Base-by-base conservation (phyloP, 2,888 invertebrate species). In the Clepsis dumicolana region DNA sequence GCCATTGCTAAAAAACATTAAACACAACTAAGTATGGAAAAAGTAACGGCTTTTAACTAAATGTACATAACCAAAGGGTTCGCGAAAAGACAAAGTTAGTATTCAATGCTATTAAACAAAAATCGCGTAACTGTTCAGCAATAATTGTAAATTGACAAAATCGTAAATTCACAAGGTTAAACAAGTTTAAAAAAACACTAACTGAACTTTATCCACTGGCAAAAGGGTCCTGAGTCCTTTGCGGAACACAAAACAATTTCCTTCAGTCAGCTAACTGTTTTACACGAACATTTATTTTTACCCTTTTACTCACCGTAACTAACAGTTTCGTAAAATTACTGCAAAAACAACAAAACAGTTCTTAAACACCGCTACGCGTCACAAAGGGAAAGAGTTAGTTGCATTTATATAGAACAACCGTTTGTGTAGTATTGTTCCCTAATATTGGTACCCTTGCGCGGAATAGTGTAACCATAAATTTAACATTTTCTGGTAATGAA, bases 291-390 rank as follows among this genome's bases (percentile, higher is more conserved):
- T 83, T 89, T n/a, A n/a, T n/a, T n/a, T n/a, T 86, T 83, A 90
- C 88, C 89, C 91, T 87, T 90, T 87, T 80, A 76, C 82, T 74
- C 82, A 87, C 89, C 86, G 89, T 91, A 88, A 85, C 85, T 80
- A 80, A 84, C 85, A 80, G 87, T 89, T 87, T 80, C 83, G 83
- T 86, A 75, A 72, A 81, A 87, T 86, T 78, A 81, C 83, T 81
- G 84, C 82, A 71, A 80, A 71, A 69, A 73, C 75, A 76, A 77
- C 73, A 67, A 75, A 76, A 77, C 73, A 67, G 75, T 75, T 74
- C 82, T 89, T 88, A 82, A 82, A 85, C 75, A 87, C 91, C 92
- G 91, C 91, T 93, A 88, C 77, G 74, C 77, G 76, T 75, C 74
- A 84, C 80, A 83, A 84, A 81, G 73, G 73, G 68, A 68, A 68